Base-by-base conservation (phyloP, 2,888 invertebrate species). In the Anthophora plumipes region DNA sequence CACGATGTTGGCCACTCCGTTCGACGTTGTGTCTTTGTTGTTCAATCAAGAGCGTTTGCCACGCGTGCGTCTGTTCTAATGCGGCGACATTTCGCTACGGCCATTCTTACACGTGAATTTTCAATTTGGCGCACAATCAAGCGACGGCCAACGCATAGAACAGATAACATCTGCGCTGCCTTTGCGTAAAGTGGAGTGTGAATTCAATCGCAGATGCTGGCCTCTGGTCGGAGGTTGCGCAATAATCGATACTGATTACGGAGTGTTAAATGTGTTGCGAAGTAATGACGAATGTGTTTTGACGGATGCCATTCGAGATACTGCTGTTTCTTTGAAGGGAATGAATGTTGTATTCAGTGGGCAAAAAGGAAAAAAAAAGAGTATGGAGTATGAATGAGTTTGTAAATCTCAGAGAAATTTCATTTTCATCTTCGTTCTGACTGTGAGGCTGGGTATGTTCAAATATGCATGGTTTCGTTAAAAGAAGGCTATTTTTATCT, bases 11-110 rank as follows among this genome's bases (percentile, higher is more conserved):
- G 74, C 59, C 63, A 59, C 60, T 67, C 1, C 67, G 72, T 72
- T 63, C 43, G n/a, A 8, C 25, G 20, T 55, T 59, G 57, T 66
- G 52, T 64, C 63, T 80, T 70, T 78, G 77, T 76, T 43, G 63
- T 52, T 37, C 77, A 39, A 68, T 76, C 57, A 31, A 52, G 41
- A 67, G 22, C 31, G 61, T 37, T 55, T 31, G 31, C 31, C 55
- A 39, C 20, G 22, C 48, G 48, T 25, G 54, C 31, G 54, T 48
- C 66, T 48, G 60, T 57, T 63, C 41, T 25, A 55, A 68, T 39
- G 50, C 31, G n/a, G 43, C 55, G 31, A 63, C 77, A 59, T 66
- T 76, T 71, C 37, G 39, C 70, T 37, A 31, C 52, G 39, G 48
- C 20, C 25, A 46, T 31, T 76, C 50, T 39, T 25, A 55, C 31